Base-by-base conservation (phyloP, 2,888 invertebrate species). In the Smittia sp. region DNA sequence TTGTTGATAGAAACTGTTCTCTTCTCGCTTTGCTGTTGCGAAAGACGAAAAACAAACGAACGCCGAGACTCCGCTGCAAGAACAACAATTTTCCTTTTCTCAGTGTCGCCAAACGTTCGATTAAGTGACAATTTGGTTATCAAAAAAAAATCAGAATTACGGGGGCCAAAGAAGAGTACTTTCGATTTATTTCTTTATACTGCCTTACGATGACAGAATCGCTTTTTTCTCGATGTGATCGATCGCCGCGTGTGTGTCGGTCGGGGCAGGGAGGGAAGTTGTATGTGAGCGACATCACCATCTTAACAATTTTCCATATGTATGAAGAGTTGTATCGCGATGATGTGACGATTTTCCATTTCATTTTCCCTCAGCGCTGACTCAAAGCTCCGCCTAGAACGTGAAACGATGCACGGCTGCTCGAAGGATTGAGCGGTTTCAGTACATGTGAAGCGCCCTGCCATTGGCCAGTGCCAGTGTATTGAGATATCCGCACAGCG, bases 61-160 rank as follows among this genome's bases (percentile, higher is more conserved):
- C 18, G 1, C n/a, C n/a, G n/a, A n/a, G n/a, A n/a, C n/a, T n/a
- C n/a, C n/a, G n/a, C n/a, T 22, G 18, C 27, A 63, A 22, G 1
- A 63, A 63, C 7, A 15, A 63, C 24, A 27, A 63, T 27, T 4
- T 63, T 63, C n/a, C 25, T 13, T 24, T 27, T 9, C 25, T n/a
- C 27, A 32, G 25, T 67, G 67, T 39, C 67, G 25, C 67, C 67
- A 41, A 13, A 20, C 32, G 39, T 67, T 67, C 67, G 67, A 67
- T 67, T 67, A 67, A 67, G 39, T 39, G 67, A 39, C 67, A 67
- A 67, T 67, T 67, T 67, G 38, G 67, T 9, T 20, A 67, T 39
- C 22, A 15, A 20, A 18, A 41, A 27, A 66, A 66, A 65, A 67
- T 6, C 11, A 15, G 65, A 32, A 32, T 32, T 32, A 32, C 32